A percentile compares a stretch with the other conserved stretches of the same genome.
phyloP scores from a whole-genome alignment of 2,113 vertebrate species.

The Carlito syrichta region DNA sequence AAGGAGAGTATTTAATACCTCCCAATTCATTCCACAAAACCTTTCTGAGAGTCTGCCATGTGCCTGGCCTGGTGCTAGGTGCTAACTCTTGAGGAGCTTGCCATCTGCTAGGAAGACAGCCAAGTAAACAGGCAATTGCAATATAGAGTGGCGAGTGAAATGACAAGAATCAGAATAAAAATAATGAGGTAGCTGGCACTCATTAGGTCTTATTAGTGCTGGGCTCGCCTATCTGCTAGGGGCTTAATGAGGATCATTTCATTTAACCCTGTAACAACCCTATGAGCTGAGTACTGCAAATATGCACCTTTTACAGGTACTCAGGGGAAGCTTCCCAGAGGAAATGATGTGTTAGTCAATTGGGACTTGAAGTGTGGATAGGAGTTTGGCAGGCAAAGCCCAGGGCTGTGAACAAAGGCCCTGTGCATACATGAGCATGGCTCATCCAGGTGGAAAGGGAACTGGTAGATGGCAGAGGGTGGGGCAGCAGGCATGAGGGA shows the following conservation, averaged over 20 bases:
- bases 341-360: neutral
- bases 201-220: neutral
- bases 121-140: neutral
- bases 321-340: neutral
- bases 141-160: neutral
- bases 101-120: neutral
- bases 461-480: neutral
- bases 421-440: neutral
- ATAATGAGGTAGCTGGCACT: neutral
- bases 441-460: neutral
- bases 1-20: neutral
- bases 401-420: neutral
- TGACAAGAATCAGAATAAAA: neutral
- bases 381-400: neutral
- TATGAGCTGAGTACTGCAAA: neutral
- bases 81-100: neutral
- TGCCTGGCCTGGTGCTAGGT: neutral
- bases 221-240: neutral
- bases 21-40: neutral
- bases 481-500: neutral
- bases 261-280: neutral
- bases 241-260: too few species aligned
- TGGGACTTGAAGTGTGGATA: accelerated
- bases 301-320: neutral
- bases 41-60: neutral